A percentile compares a stretch with the other conserved stretches of the same genome.
Conservation (phyloP, 2,888 invertebrate species). For the Odontothrips loti region DNA sequence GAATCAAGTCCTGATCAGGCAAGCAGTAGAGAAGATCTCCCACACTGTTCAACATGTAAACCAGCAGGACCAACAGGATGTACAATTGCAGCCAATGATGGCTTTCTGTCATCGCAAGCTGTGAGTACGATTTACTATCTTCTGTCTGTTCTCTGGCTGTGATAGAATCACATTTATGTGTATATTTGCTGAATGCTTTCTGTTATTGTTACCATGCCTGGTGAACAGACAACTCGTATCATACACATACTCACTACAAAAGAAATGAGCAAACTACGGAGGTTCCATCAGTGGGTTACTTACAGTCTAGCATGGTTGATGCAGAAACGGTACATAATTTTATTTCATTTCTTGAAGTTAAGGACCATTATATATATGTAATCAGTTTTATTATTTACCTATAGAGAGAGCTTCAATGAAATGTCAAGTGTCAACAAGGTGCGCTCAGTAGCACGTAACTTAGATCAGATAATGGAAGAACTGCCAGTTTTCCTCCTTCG, state of each 20-base stretch:
- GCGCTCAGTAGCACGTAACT: slow-evolving; percentile 57
- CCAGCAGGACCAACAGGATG: slow-evolving; percentile 37
- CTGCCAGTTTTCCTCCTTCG: slow-evolving; percentile 58
- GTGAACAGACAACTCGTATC: too few relatives aligned
- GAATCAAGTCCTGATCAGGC: neutral
- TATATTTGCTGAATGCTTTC: too few relatives aligned
- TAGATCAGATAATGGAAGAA: slow-evolving; percentile 60
- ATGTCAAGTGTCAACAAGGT: slow-evolving; percentile 58
- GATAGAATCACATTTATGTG: too few relatives aligned
- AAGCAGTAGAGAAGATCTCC: neutral
- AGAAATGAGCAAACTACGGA: slow-evolving; percentile 54
- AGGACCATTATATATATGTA: slow-evolving; percentile 6
- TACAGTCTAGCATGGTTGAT: slow-evolving; percentile 52
- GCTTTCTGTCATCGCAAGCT: too few relatives aligned
- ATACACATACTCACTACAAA: slow-evolving; percentile 49
- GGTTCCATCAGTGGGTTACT: slow-evolving; percentile 54
- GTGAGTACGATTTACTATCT: too few relatives aligned
- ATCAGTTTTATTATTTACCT: slow-evolving; percentile 33
- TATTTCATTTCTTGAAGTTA: neutral
- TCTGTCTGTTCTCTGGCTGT: too few relatives aligned
- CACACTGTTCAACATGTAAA: slow-evolving; percentile 34
- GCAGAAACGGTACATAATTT: slow-evolving; percentile 53
- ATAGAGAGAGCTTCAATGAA: slow-evolving; percentile 57
- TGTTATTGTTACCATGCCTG: too few relatives aligned
- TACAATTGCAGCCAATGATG: slow-evolving; percentile 31